These are phyloP conservation scores for Labeo calbasu DNA, from an alignment of 2,797 vertebrate genomes.

Conservation along the genomic window DNA sequence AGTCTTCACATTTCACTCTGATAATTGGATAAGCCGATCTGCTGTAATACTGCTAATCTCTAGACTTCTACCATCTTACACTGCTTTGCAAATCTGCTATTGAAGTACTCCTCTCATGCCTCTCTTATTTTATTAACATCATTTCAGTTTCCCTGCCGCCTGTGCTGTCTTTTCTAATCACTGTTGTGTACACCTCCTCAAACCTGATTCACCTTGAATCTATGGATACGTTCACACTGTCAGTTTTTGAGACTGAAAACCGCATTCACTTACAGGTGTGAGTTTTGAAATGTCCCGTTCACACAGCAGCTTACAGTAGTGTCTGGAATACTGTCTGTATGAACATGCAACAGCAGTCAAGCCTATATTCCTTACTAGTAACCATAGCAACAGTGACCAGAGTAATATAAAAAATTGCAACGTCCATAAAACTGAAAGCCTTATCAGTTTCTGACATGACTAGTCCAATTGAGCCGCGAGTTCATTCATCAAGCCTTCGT, in stretches of 20 bases:
- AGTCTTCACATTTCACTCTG: slow-evolving; percentile 68
- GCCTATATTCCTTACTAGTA: no score
- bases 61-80: not conserved
- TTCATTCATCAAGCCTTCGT: no score
- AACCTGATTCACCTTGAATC: not conserved
- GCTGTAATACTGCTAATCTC: slow-evolving; percentile 67
- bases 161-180: slow-evolving; percentile 18
- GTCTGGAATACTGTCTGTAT: no score
- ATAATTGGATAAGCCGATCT: slow-evolving; percentile 72
- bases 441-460: no score
- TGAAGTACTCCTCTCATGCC: not conserved
- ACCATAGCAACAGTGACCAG: no score
- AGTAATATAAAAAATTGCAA: no score
- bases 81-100: not conserved
- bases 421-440: no score
- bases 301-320: no score
- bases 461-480: no score
- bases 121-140: not conserved
- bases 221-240: not conserved
- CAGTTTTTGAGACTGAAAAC: not conserved
- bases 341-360: no score
- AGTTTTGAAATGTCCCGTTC: no score
- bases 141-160: not conserved
- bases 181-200: not conserved
- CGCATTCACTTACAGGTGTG: not conserved